These are phyloP conservation scores for Etia nguti DNA, from an alignment of 2,113 vertebrate species.

Conservation along the genomic window DNA sequence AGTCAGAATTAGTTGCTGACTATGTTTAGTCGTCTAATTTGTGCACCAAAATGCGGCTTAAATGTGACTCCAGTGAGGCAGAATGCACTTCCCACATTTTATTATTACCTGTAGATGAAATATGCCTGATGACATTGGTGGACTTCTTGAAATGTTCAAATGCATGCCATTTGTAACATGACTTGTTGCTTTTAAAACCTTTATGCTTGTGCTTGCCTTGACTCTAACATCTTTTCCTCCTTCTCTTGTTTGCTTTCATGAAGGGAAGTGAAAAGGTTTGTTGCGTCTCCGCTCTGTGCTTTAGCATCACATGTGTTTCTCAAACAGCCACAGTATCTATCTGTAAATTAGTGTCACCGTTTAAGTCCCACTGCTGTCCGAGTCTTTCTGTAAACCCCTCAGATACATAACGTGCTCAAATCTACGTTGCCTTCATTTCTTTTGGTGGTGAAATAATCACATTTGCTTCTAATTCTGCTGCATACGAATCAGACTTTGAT, in stretches of 20 bases:
- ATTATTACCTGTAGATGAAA: not conserved
- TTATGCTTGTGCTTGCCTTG: not conserved
- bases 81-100: not conserved
- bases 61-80: not conserved
- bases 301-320: conserved; percentile 5
- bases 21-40: not conserved
- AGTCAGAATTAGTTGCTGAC: not conserved
- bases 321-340: not conserved
- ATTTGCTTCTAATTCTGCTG: not conserved
- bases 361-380: not conserved
- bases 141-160: not conserved
- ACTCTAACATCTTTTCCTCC: conserved; percentile 54
- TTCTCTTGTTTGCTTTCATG: conserved; percentile 65
- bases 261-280: conserved; percentile 82
- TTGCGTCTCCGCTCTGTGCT: conserved; percentile 39
- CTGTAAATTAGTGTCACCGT: not conserved
- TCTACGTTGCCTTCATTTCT: not conserved
- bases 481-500: not conserved
- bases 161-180: not conserved
- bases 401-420: not conserved
- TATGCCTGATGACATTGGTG: not conserved
- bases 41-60: not conserved
- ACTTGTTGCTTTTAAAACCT: not conserved
- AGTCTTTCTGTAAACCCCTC: not conserved
- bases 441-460: not conserved